Conservation (phyloP, 2,113 vertebrate genomes). For the Arvicanthis niloticus region DNA sequence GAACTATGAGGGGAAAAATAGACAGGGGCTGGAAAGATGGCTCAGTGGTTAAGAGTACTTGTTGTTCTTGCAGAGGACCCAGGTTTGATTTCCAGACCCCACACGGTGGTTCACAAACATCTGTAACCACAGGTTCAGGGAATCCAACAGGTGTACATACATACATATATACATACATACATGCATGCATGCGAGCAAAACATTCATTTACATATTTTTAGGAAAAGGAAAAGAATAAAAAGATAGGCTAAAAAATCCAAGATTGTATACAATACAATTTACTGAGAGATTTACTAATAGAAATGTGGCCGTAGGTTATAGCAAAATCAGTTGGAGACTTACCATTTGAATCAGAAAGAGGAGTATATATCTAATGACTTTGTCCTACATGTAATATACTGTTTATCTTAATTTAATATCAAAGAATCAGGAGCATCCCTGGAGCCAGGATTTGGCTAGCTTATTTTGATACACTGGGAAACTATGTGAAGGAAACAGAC, state of each 20-base stretch:
- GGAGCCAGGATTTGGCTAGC: neutral
- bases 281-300: neutral
- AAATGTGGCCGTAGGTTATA: neutral
- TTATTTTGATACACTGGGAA: neutral
- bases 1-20: neutral
- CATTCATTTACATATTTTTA: neutral
- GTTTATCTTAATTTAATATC: neutral
- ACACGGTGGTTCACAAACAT: neutral
- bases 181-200: neutral
- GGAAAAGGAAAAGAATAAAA: neutral
- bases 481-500: neutral
- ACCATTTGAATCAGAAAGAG: neutral
- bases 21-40: neutral
- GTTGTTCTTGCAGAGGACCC: neutral
- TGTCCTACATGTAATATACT: neutral
- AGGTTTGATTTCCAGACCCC: neutral
- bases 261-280: neutral
- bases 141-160: neutral
- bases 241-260: neutral
- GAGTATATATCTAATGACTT: neutral
- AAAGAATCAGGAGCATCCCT: neutral
- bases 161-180: neutral
- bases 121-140: neutral
- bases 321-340: neutral
- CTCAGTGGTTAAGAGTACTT: neutral